Evolutionary conservation across 2,888 invertebrate species (phyloP).

Genomic region (Apamea monoglypha): DNA sequence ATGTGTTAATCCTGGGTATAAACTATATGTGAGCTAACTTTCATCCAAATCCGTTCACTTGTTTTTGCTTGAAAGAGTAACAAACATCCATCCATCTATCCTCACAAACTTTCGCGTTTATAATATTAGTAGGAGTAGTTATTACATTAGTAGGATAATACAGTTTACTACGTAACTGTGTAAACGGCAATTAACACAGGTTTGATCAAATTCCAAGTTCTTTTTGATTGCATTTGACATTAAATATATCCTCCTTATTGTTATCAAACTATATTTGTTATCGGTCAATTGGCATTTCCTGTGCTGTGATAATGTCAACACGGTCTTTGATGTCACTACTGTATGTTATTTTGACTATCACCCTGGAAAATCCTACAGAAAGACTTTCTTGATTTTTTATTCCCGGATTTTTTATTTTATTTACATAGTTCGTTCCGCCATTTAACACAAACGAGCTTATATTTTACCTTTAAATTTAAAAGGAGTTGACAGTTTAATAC

Average conservation of each 20-base stretch:
- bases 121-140: too few species aligned
- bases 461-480: not conserved
- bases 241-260: slow-evolving; percentile 1
- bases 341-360: not conserved
- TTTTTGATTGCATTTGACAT: slow-evolving; percentile 12
- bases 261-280: slow-evolving; percentile 34
- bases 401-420: not conserved
- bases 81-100: too few species aligned
- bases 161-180: not conserved
- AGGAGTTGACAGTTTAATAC: not conserved
- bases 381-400: not conserved
- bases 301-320: slow-evolving; percentile 22
- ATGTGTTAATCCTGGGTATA: too few species aligned
- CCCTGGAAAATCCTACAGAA: not conserved
- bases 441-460: not conserved
- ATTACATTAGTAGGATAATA: not conserved
- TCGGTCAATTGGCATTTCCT: slow-evolving; percentile 34
- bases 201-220: not conserved
- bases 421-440: not conserved
- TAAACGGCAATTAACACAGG: not conserved
- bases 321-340: not conserved
- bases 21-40: too few species aligned
- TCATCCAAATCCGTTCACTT: too few species aligned
- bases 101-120: too few species aligned
- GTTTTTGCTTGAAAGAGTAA: too few species aligned